These are phyloP conservation scores for Mimumesa dahlbomi DNA, from an alignment of 2,888 invertebrate genomes.

Conservation along the genomic window DNA sequence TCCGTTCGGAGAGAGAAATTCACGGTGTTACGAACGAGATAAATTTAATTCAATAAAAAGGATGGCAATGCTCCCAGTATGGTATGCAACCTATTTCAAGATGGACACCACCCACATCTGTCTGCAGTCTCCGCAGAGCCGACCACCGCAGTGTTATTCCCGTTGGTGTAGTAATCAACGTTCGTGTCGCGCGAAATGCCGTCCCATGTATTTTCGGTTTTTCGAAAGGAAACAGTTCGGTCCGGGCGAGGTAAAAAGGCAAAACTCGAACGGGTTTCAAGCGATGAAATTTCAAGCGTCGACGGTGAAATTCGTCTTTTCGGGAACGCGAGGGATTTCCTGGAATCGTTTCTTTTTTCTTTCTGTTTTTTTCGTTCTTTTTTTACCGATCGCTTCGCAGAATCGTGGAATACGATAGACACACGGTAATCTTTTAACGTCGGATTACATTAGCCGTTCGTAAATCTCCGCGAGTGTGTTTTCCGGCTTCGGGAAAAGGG, in stretches of 20 bases:
- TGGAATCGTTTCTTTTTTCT: too few species aligned
- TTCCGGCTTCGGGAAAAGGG: background rate
- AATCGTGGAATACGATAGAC: too few species aligned
- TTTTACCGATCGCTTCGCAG: too few species aligned
- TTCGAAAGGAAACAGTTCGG: background rate
- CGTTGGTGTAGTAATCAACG: slow-evolving; percentile 41
- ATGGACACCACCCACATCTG: slow-evolving; percentile 54
- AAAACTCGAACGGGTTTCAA: too few species aligned
- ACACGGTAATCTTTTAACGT: too few species aligned
- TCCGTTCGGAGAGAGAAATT: background rate
- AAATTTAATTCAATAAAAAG: slow-evolving; percentile 19
- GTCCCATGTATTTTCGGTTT: background rate
- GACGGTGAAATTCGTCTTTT: too few species aligned
- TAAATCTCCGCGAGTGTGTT: slow-evolving; percentile 4
- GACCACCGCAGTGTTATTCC: slow-evolving; percentile 53
- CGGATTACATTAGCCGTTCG: too few species aligned
- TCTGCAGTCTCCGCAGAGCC: slow-evolving; percentile 49
- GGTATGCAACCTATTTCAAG: slow-evolving; percentile 47
- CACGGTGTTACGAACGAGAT: background rate
- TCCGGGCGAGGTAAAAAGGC: too few species aligned
- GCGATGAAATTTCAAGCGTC: too few species aligned
- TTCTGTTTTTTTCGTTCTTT: too few species aligned
- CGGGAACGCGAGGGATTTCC: too few species aligned
- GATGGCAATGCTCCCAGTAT: slow-evolving; percentile 23
- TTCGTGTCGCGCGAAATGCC: slow-evolving; percentile 7